phyloP scores from a whole-genome alignment of 2,797 vertebrate species.

The Falco concolor region DNA sequence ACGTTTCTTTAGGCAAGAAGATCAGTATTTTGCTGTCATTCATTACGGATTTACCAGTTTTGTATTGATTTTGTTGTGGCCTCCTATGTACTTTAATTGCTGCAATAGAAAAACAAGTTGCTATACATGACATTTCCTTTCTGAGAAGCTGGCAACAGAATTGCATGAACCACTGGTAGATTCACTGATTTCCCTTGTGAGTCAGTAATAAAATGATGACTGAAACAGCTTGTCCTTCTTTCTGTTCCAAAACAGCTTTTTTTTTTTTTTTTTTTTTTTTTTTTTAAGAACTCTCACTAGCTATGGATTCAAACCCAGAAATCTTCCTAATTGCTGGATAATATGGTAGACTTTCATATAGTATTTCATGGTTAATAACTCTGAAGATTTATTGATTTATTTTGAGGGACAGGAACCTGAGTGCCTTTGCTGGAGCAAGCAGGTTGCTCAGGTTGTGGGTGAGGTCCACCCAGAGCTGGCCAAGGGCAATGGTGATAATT shows the following conservation, averaged over 20 bases:
- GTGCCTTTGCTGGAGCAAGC: neutral
- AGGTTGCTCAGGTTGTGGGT: neutral
- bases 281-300: conserved; percentile 2
- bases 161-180: conserved; percentile 50
- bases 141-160: conserved; percentile 64
- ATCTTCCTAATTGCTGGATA: conserved; percentile 31
- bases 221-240: conserved; percentile 49
- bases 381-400: neutral
- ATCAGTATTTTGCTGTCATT: conserved; percentile 71
- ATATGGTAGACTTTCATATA: neutral
- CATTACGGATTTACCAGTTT: conserved; percentile 71
- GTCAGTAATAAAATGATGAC: conserved; percentile 29
- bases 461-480: neutral
- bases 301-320: conserved; percentile 2
- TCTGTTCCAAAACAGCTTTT: conserved; percentile 35
- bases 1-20: conserved; percentile 52
- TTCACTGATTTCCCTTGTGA: conserved; percentile 62
- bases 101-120: conserved; percentile 70
- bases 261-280: neutral
- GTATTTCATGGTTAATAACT: neutral
- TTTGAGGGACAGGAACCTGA: neutral
- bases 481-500: neutral
- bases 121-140: conserved; percentile 71
- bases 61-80: conserved; percentile 69
- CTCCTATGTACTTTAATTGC: conserved; percentile 72